Percentiles rank a stretch among this genome's conserved stretches.
phyloP scores from a whole-genome alignment of 2,113 vertebrate species.

The Gnathonemus echidnorhynchus region DNA sequence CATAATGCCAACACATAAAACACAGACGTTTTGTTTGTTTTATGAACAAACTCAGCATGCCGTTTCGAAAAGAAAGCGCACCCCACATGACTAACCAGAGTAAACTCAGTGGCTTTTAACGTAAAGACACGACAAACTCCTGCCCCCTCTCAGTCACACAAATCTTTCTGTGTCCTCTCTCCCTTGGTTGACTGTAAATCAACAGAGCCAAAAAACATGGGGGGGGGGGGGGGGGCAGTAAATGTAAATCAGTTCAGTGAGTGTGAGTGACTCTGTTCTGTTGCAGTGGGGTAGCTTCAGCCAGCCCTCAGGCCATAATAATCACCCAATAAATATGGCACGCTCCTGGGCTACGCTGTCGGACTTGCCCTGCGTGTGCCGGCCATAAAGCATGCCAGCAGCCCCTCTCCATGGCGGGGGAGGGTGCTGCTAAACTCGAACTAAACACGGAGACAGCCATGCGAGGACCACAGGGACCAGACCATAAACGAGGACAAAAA shows the following conservation, averaged over 20 bases:
- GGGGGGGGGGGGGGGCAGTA: constrained; percentile 47
- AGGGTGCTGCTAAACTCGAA: not conserved
- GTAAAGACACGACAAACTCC: not conserved
- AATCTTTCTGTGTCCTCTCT: not conserved
- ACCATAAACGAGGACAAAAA: constrained; percentile 15
- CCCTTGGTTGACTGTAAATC: constrained; percentile 26
- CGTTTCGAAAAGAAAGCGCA: not conserved
- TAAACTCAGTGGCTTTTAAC: not conserved
- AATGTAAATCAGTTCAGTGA: constrained; percentile 55
- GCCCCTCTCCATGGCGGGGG: constrained; percentile 32
- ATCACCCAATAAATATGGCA: constrained; percentile 60
- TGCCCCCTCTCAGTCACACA: not conserved
- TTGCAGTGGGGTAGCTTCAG: not conserved
- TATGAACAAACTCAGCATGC: not conserved
- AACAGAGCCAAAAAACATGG: constrained; percentile 27
- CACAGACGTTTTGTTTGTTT: not conserved
- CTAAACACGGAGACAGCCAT: not conserved
- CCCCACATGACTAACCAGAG: not conserved
- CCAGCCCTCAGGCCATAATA: constrained; percentile 41
- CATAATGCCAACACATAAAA: not conserved
- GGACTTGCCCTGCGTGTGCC: constrained; percentile 42
- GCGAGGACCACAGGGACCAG: not conserved
- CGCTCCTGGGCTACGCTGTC: not conserved
- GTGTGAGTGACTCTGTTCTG: constrained; percentile 19
- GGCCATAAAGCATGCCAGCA: constrained; percentile 59